A percentile compares a stretch with the other conserved stretches of the same genome.
Evolutionary conservation across 2,888 invertebrate genomes (phyloP).

Genomic region (Osmoderma eremita): DNA sequence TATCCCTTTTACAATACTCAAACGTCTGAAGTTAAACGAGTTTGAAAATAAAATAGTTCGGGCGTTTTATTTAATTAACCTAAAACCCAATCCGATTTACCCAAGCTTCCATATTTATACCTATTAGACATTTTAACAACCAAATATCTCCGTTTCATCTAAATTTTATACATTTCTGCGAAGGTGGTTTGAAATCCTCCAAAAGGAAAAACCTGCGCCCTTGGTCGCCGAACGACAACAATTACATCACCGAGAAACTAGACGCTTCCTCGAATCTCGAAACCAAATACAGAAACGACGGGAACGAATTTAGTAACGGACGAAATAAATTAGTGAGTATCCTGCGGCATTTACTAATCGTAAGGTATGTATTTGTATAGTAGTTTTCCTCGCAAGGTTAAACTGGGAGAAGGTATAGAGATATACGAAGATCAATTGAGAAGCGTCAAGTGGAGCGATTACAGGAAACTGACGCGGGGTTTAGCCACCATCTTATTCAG

Average conservation of each 20-base stretch:
- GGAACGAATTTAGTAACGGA: conserved; percentile 9
- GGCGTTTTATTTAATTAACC: too few species aligned
- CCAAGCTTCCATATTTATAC: too few species aligned
- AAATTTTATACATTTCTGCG: neutral
- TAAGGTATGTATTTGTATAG: conserved; percentile 27
- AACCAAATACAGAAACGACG: neutral
- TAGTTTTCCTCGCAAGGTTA: conserved; percentile 66
- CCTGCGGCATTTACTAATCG: conserved; percentile 14
- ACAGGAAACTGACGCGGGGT: conserved; percentile 77
- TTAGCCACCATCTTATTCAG: conserved; percentile 79
- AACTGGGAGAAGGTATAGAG: conserved; percentile 78
- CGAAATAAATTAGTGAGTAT: conserved; percentile 56
- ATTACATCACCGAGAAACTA: conserved; percentile 7
- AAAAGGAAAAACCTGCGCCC: conserved; percentile 54
- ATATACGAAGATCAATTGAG: conserved; percentile 76
- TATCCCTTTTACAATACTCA: too few species aligned
- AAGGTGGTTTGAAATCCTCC: conserved; percentile 47
- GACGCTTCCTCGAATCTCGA: neutral
- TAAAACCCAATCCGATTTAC: too few species aligned
- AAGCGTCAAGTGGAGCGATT: conserved; percentile 80
- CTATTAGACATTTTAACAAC: too few species aligned
- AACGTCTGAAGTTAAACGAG: too few species aligned
- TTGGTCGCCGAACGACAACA: conserved; percentile 50
- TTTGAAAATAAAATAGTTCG: too few species aligned
- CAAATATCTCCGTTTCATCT: neutral